phyloP scores from a whole-genome alignment of 1,140 invertebrate species.

The Lethrus apterus region DNA sequence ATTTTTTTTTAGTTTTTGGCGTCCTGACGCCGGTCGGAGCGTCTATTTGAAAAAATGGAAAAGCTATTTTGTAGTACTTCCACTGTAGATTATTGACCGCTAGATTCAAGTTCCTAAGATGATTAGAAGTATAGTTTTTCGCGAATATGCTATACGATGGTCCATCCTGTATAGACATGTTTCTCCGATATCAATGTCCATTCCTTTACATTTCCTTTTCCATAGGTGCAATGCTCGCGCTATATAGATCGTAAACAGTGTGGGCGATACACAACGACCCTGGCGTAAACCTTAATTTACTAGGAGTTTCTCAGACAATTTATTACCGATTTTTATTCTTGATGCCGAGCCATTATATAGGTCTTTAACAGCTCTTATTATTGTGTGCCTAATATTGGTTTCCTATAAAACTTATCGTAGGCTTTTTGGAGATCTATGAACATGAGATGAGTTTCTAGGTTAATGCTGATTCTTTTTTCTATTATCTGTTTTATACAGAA shows the following conservation, averaged over 20 bases:
- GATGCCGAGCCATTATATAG: neutral
- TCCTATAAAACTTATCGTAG: too few species aligned
- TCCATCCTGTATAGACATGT: too few species aligned
- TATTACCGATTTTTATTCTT: neutral
- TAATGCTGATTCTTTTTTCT: slow-evolving; percentile 5
- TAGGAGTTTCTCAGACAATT: neutral
- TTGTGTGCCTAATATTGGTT: too few species aligned
- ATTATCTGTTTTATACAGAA: slow-evolving; percentile 9
- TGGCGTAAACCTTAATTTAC: neutral
- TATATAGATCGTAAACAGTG: neutral
- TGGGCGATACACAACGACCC: neutral
- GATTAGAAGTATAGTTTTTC: too few species aligned
- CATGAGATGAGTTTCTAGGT: slow-evolving; percentile 11
- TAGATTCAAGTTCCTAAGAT: too few species aligned
- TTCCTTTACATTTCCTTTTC: neutral
- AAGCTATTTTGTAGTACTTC: too few species aligned
- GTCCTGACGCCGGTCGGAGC: too few species aligned
- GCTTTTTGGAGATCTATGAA: too few species aligned
- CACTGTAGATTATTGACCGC: too few species aligned
- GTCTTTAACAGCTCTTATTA: neutral
- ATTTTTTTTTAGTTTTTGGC: too few species aligned
- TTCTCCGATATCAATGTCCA: neutral
- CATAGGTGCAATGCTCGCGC: neutral
- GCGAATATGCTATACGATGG: too few species aligned
- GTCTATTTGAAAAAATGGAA: too few species aligned